Conservation (phyloP, 1,140 invertebrate genomes). For the Berghia stephanieae region DNA sequence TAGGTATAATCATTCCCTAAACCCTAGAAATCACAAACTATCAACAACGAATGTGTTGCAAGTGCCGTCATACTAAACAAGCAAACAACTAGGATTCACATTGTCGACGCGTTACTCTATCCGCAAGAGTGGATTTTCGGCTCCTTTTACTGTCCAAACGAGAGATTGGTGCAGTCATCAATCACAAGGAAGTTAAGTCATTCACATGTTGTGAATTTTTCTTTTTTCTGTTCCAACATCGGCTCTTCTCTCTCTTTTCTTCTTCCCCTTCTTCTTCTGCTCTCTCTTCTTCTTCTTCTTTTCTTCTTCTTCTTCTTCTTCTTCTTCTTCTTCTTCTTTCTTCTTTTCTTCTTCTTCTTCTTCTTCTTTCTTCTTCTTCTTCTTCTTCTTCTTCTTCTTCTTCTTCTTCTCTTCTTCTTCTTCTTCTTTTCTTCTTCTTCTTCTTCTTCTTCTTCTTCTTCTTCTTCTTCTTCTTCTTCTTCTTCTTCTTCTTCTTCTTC, state of each 20-base stretch:
- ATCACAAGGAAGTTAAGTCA: background rate
- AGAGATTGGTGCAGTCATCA: too few relatives aligned
- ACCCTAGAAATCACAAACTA: too few relatives aligned
- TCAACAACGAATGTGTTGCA: too few relatives aligned
- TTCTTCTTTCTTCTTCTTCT: background rate
- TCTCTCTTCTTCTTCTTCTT: background rate
- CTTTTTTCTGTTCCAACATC: background rate
- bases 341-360: background rate
- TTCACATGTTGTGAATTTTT: background rate
- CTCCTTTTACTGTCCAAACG: too few relatives aligned
- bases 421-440: background rate
- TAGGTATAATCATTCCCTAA: too few relatives aligned
- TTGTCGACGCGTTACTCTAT: background rate
- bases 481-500: constrained; percentile 9
- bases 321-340: background rate
- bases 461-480: background rate
- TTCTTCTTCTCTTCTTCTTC: background rate
- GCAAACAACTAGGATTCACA: background rate
- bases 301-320: background rate
- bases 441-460: background rate
- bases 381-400: background rate
- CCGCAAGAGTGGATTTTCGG: background rate
- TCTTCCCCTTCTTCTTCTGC: background rate
- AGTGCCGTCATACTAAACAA: too few relatives aligned
- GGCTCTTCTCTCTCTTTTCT: constrained; percentile 4